Conservation (phyloP, 2,888 invertebrate species). For the Cephus pulcher region DNA sequence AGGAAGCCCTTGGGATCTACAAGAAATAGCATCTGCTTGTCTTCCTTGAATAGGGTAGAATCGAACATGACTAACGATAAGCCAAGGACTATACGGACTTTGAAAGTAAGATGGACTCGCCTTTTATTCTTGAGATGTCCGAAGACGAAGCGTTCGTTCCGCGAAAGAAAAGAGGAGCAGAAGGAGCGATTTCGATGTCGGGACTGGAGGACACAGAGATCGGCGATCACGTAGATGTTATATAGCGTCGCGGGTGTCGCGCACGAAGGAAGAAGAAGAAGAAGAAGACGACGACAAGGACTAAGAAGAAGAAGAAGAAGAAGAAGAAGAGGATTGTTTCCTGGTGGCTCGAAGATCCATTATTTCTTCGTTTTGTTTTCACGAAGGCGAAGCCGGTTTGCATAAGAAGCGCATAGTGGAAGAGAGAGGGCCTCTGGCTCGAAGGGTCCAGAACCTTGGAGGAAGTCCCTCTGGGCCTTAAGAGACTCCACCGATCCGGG, state of each 20-base stretch:
- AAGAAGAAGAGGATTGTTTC: conserved; percentile 46
- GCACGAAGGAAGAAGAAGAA: conserved; percentile 27
- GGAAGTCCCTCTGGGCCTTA: conserved; percentile 11
- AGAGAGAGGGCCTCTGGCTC: not conserved
- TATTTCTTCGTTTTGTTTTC: conserved; percentile 45
- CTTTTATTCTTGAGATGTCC: not conserved
- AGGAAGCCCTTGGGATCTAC: not conserved
- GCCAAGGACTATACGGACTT: not conserved
- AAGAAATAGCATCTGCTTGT: not conserved
- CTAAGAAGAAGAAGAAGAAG: conserved; percentile 24
- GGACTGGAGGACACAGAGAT: conserved; percentile 27
- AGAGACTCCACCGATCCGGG: conserved; percentile 20
- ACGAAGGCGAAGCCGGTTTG: conserved; percentile 52
- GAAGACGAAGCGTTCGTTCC: not conserved
- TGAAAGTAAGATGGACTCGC: not conserved
- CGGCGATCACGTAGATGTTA: conserved; percentile 45
- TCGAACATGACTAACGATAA: not conserved
- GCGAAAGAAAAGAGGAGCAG: conserved; percentile 15
- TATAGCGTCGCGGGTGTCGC: conserved; percentile 44
- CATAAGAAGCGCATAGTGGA: conserved; percentile 37
- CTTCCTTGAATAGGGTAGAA: not conserved
- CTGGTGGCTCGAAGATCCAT: conserved; percentile 40
- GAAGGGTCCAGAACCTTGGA: not conserved
- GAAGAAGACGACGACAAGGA: conserved; percentile 14
- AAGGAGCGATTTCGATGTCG: conserved; percentile 29